Base-by-base conservation (phyloP, 53 echinoderm and acorn worm species). In the Temnopleurus reevesii region DNA sequence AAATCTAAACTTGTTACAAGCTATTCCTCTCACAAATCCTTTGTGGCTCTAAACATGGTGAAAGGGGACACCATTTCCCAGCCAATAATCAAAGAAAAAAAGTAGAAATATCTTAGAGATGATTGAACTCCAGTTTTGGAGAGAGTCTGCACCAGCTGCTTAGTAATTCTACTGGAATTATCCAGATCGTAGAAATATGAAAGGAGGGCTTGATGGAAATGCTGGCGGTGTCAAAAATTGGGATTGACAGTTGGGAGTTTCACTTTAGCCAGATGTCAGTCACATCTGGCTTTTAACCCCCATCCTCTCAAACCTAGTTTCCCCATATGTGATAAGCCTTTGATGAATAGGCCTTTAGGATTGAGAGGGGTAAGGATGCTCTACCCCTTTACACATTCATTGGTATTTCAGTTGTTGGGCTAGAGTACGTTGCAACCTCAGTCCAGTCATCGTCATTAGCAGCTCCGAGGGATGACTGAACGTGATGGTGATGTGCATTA, bases 211-310 rank as follows among this genome's bases (percentile, higher is more conserved):
- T 71, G 36, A 41, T 29, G 79, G 79, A 79, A 79, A 79, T 23
- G 46, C 29, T 79, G 79, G 17, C 46, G 79, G 46, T 47, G 79
- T 27, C 49, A 55, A 83, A 65, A 83, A 83, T 83, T 31, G n/a
- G 83, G 83, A 83, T 54, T 83, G 83, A 36, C 83, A 83, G 35
- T 83, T 83, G 33, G 83, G 46, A 55, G 83, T 83, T 83, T 83
- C 83, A 83, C 54, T 83, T 55, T 83, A 35, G 83, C 83, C 83
- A 83, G 83, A 83, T 83, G 83, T 83, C 49, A 47, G 46, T 79
- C 79, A 79, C n/a, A 79, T 35, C 30, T 49, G n/a, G n/a, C 41
- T 36, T 71, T 71, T 71, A 71, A 71, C 19, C 43, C 71, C 71
- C 43, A 21, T 21, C 71, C 36, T 71, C 19, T 41, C 43, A 7